Conservation (phyloP, 2,113 vertebrate genomes). For the Forbesichthys agassizii region DNA sequence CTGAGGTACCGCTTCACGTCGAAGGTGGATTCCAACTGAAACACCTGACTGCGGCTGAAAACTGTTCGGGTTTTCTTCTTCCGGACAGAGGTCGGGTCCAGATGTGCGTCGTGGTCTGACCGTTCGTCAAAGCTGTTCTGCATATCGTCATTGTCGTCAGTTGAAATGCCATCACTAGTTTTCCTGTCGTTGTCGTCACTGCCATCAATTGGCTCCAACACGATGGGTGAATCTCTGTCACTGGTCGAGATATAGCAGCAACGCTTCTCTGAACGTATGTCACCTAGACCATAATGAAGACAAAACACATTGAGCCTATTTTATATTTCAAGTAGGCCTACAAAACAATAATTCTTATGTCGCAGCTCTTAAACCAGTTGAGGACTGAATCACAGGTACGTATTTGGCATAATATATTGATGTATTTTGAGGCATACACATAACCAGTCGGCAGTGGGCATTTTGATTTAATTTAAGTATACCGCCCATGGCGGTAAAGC, state of each 20-base stretch:
- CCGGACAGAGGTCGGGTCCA: slow-evolving; percentile 56
- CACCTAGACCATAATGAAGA: slow-evolving; percentile 57
- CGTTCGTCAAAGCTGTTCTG: slow-evolving; percentile 36
- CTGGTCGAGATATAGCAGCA: slow-evolving; percentile 73
- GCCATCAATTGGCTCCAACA: slow-evolving; percentile 75
- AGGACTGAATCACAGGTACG: too few species aligned
- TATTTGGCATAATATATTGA: background rate
- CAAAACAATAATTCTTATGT: too few species aligned
- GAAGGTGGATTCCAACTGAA: slow-evolving; percentile 88
- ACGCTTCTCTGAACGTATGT: slow-evolving; percentile 47
- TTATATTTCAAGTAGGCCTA: too few species aligned
- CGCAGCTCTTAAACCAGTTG: too few species aligned
- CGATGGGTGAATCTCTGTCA: slow-evolving; percentile 83
- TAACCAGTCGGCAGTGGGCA: background rate
- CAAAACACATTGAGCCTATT: background rate
- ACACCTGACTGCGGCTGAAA: slow-evolving; percentile 88
- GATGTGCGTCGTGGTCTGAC: slow-evolving; percentile 43
- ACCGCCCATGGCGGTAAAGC: background rate
- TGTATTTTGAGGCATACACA: background rate
- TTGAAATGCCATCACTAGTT: slow-evolving; percentile 39
- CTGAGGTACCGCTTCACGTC: slow-evolving; percentile 89
- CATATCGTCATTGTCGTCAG: slow-evolving; percentile 62
- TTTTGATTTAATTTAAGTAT: slow-evolving; percentile 2
- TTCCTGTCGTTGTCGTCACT: slow-evolving; percentile 64
- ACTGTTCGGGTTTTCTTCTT: slow-evolving; percentile 92